Base-by-base conservation (phyloP, 2,888 invertebrate species). In the Drosophila fulvimacula region DNA sequence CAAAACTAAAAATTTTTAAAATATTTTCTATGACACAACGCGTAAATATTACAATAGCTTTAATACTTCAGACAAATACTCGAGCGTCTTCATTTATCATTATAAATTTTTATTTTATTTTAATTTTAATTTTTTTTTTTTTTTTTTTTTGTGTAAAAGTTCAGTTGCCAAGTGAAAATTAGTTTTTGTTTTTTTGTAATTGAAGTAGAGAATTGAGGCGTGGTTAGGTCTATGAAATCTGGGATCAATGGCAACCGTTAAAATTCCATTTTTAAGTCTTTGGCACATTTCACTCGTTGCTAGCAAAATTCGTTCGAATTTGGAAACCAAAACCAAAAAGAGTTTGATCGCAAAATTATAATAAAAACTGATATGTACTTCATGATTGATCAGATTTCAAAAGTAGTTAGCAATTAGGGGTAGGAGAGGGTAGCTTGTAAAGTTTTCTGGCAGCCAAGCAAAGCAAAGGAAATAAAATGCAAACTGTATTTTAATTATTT, bases 231-330 rank as follows among this genome's bases (percentile, higher is more conserved):
- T 24, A 30, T 24, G 41, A 41, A 44, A 72, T 73, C 53, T 49
- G 24, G 69, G 30, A 60, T 64, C 57, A 56, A 70, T 70, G 70
- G 62, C 70, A 76, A 76, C 42, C 67, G 68, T 38, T 46, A 71
- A 63, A 74, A 59, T 62, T 74, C 65, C 67, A 55, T 63, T 66
- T 69, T 55, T 15, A 46, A 81, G 83, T 81, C 83, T 83, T 83
- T 81, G 81, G 81, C 81, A 81, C 81, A 79, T 76, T 76, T 52
- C 15, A 24, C 61, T 49, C 76, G 62, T 65, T 64, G 63, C 60
- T 67, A 53, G 41, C 64, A 49, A 57, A 62, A 39, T 48, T 48
- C 21, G 32, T 38, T 71, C 19, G 44, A 64, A 57, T 39, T 30
- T 19, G 17, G 24, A 51, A 56, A 51, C 19, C 36, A 36, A 64